A percentile compares a stretch with the other conserved stretches of the same genome.
These are phyloP conservation scores for Cerceris ruficornis DNA, from an alignment of 2,888 invertebrate species.

Conservation along the genomic window DNA sequence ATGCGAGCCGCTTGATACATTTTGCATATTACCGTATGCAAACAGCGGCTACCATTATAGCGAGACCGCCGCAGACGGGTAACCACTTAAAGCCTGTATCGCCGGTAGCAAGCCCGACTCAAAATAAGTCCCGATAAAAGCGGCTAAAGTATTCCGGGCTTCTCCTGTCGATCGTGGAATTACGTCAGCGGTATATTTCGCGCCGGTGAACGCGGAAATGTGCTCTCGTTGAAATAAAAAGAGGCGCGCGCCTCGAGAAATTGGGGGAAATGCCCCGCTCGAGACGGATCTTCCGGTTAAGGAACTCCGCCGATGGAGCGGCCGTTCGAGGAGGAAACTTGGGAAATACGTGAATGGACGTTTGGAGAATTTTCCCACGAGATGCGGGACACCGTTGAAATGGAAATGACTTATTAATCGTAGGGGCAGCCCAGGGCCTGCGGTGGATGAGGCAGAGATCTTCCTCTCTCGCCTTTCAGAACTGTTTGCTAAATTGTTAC, in stretches of 20 bases:
- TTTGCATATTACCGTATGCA: slow-evolving; percentile 55
- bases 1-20: slow-evolving; percentile 40
- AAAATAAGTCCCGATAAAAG: slow-evolving; percentile 36
- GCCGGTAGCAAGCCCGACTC: slow-evolving; percentile 18
- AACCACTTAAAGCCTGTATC: slow-evolving; percentile 30
- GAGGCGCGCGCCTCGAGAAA: neutral
- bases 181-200: slow-evolving; percentile 18
- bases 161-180: slow-evolving; percentile 16
- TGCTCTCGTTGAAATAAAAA: neutral
- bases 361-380: too few species aligned
- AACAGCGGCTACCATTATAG: slow-evolving; percentile 27
- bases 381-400: too few species aligned
- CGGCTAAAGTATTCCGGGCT: neutral
- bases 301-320: too few species aligned
- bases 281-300: too few species aligned
- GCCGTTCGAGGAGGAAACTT: too few species aligned
- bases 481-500: too few species aligned
- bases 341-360: too few species aligned
- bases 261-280: too few species aligned
- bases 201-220: neutral
- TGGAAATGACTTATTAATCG: too few species aligned
- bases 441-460: too few species aligned
- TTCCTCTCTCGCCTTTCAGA: too few species aligned
- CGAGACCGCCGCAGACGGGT: neutral
- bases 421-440: too few species aligned